Percentiles rank a stretch among this genome's conserved stretches.
Evolutionary conservation across 2,888 invertebrate genomes (phyloP).

Genomic region (Siphonodentalium dalli): DNA sequence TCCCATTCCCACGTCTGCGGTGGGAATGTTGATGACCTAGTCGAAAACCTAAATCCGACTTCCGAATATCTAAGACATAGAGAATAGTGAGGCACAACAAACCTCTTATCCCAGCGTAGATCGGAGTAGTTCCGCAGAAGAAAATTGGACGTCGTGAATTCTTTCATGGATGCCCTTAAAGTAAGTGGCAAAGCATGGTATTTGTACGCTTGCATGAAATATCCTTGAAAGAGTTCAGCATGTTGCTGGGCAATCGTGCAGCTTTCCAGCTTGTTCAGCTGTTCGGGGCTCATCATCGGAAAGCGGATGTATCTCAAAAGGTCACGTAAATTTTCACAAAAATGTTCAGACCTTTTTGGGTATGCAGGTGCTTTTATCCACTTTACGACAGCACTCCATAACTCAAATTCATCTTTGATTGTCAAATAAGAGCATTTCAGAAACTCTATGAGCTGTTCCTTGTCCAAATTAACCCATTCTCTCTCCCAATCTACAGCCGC

Average conservation of each 20-base stretch:
- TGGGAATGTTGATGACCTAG: slow-evolving; percentile 63
- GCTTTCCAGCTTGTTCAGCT: slow-evolving; percentile 82
- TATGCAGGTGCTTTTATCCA: slow-evolving; percentile 60
- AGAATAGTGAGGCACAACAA: slow-evolving; percentile 54
- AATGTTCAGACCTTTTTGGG: slow-evolving; percentile 44
- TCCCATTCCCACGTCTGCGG: slow-evolving; percentile 67
- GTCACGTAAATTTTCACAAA: slow-evolving; percentile 74
- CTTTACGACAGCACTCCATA: slow-evolving; percentile 63
- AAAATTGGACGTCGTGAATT: slow-evolving; percentile 60
- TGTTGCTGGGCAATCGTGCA: slow-evolving; percentile 77
- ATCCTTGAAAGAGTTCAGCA: slow-evolving; percentile 59
- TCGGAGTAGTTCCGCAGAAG: slow-evolving; percentile 65
- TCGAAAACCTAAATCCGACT: slow-evolving; percentile 60
- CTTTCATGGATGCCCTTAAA: slow-evolving; percentile 51
- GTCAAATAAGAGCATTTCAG: slow-evolving; percentile 61
- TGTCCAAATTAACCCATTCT: slow-evolving; percentile 59
- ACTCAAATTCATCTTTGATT: slow-evolving; percentile 63
- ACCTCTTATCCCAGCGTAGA: slow-evolving; percentile 66
- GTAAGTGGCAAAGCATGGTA: slow-evolving; percentile 64
- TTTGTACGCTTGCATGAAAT: slow-evolving; percentile 65
- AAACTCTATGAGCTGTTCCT: slow-evolving; percentile 65
- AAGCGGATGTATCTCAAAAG: slow-evolving; percentile 85
- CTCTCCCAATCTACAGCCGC: slow-evolving; percentile 64
- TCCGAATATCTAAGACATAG: slow-evolving; percentile 52
- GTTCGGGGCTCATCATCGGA: slow-evolving; percentile 94